These are phyloP conservation scores for Acanthurus tractus DNA, from an alignment of 2,797 vertebrate genomes.

Conservation along the genomic window DNA sequence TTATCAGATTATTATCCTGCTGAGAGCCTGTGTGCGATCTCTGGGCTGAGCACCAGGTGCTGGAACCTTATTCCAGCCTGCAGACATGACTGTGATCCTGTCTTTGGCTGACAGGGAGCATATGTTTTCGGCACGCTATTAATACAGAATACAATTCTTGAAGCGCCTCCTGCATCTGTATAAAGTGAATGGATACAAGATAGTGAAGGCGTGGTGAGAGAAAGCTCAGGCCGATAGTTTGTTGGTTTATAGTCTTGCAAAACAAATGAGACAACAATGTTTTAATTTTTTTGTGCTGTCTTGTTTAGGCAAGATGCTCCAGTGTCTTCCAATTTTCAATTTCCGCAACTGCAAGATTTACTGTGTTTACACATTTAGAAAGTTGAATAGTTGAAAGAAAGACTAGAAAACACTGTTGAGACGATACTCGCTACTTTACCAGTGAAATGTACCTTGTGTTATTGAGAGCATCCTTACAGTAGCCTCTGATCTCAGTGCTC, in stretches of 20 bases:
- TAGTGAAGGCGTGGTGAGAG: not conserved
- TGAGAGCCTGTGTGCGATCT: conserved; percentile 26
- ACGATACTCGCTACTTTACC: conserved; percentile 4
- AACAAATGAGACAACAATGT: conserved; percentile 56
- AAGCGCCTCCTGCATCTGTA: conserved; percentile 37
- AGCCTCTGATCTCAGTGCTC: conserved; percentile 36
- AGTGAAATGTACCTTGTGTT: conserved; percentile 10
- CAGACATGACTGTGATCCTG: conserved; percentile 29
- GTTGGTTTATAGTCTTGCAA: conserved; percentile 39
- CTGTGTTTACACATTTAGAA: conserved; percentile 50
- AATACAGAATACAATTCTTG: conserved; percentile 24
- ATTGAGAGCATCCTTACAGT: conserved; percentile 3
- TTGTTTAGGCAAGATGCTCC: conserved; percentile 53
- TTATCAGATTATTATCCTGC: conserved; percentile 57
- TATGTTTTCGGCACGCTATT: conserved; percentile 40
- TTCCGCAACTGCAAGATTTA: conserved; percentile 26
- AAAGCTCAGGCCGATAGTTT: conserved; percentile 35
- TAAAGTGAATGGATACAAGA: conserved; percentile 13
- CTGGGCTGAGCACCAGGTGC: conserved; percentile 38
- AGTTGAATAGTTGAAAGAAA: conserved; percentile 23
- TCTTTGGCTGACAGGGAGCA: conserved; percentile 24
- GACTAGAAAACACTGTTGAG: conserved; percentile 16
- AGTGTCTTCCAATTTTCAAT: conserved; percentile 40
- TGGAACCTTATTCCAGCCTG: conserved; percentile 14
- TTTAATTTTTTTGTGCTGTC: conserved; percentile 28